Evolutionary conservation across 2,797 vertebrate species (phyloP).

Genomic region (Centroberyx gerrardi): DNA sequence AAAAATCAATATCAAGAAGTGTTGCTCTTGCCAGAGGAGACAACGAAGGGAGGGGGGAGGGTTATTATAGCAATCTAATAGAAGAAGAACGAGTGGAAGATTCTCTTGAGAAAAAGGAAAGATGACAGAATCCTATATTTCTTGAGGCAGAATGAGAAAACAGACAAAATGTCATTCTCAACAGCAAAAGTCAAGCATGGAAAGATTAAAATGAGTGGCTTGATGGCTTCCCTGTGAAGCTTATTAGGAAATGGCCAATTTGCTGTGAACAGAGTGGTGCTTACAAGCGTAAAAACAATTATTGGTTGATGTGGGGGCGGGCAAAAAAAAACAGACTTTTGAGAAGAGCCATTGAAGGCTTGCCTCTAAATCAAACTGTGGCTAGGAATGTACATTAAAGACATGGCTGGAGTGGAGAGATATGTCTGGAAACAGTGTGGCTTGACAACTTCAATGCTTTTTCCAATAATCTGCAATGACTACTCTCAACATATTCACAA

Average conservation of each 20-base stretch:
- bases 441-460: conserved; percentile 56
- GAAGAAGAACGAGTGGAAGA: background rate
- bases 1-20: conserved; percentile 14
- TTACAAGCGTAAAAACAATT: conserved; percentile 52
- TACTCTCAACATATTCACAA: conserved; percentile 54
- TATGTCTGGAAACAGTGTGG: conserved; percentile 48
- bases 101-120: conserved; percentile 32
- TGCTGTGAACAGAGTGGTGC: conserved; percentile 30
- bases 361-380: conserved; percentile 37
- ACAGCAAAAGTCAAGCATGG: conserved; percentile 11
- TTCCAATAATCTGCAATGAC: conserved; percentile 59
- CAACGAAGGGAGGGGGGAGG: no score
- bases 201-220: conserved; percentile 51
- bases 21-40: conserved; percentile 1
- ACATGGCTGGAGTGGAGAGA: conserved; percentile 59
- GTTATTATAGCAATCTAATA: conserved; percentile 2
- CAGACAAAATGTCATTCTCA: conserved; percentile 32
- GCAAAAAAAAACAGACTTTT: conserved; percentile 14
- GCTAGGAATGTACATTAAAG: conserved; percentile 35
- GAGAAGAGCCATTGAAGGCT: conserved; percentile 22
- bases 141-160: conserved; percentile 14
- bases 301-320: conserved; percentile 16
- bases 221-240: conserved; percentile 45
- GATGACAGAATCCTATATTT: conserved; percentile 23
- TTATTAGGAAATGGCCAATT: conserved; percentile 37